Evolutionary conservation across 1,140 invertebrate genomes (phyloP).

Genomic region (Nasonia vitripennis): DNA sequence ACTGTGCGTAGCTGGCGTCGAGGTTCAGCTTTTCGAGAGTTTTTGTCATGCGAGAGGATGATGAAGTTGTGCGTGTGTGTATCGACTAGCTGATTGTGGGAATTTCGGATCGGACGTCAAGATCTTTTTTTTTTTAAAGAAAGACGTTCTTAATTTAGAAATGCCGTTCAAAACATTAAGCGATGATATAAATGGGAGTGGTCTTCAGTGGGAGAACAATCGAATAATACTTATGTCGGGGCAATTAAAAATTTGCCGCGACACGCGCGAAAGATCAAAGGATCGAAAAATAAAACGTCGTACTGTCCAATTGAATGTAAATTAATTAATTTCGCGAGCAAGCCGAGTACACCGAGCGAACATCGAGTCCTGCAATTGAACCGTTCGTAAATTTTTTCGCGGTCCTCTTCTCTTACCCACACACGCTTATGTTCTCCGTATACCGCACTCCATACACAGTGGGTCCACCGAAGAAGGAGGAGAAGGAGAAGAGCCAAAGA

Average conservation of each 20-base stretch:
- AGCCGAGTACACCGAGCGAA: not conserved
- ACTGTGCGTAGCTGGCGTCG: not conserved
- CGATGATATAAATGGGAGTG: too few species aligned
- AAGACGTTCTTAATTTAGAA: too few species aligned
- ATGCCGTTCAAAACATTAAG: too few species aligned
- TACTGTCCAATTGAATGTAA: not conserved
- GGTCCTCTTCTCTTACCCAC: not conserved
- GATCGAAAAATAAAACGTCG: not conserved
- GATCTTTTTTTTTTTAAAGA: too few species aligned
- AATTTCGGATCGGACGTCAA: too few species aligned
- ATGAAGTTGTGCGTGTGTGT: not conserved
- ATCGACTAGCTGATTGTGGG: not conserved
- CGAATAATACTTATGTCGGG: too few species aligned
- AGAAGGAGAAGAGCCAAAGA: not conserved
- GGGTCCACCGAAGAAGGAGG: not conserved
- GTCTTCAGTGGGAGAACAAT: too few species aligned
- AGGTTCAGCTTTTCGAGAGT: not conserved
- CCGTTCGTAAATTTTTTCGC: constrained; percentile 1
- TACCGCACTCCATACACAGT: too few species aligned
- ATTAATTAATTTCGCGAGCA: constrained; percentile 28
- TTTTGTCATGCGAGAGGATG: not conserved
- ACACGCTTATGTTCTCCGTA: not conserved
- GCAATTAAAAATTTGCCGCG: too few species aligned
- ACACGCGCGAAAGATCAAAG: not conserved
- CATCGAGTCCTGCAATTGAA: constrained; percentile 17